These are phyloP conservation scores for Ochropleura plecta DNA, from an alignment of 2,888 invertebrate genomes.

Conservation along the genomic window DNA sequence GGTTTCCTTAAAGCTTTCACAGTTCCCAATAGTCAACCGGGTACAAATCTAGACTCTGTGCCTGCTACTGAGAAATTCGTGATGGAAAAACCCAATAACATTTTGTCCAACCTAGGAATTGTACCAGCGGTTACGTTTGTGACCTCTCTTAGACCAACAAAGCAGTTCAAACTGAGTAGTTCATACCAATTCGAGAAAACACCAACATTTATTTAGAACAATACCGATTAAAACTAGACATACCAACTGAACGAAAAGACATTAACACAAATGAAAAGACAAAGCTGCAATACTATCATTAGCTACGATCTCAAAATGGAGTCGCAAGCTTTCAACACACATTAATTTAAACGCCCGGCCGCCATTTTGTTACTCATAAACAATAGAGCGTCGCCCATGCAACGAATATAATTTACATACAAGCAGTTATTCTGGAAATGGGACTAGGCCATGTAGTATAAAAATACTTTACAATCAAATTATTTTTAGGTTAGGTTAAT, in stretches of 20 bases:
- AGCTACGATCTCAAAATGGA: constrained; percentile 26
- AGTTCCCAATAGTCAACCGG: too few species aligned
- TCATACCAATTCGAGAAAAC: not conserved
- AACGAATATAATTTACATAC: constrained; percentile 65
- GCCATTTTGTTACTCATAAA: constrained; percentile 62
- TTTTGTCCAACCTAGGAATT: too few species aligned
- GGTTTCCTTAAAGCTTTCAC: too few species aligned
- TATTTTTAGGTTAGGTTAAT: constrained; percentile 43
- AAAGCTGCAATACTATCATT: constrained; percentile 31
- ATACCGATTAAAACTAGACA: constrained; percentile 16
- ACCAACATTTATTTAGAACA: constrained; percentile 6
- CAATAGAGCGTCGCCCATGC: constrained; percentile 35
- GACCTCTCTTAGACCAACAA: too few species aligned
- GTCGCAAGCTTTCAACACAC: constrained; percentile 43
- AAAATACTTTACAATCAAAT: constrained; percentile 44
- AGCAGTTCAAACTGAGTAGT: not conserved
- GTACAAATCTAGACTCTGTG: too few species aligned
- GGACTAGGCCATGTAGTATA: constrained; percentile 36
- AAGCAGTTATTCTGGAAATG: constrained; percentile 50
- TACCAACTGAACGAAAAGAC: constrained; percentile 14
- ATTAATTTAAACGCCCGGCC: constrained; percentile 34
- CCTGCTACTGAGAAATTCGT: too few species aligned
- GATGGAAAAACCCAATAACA: too few species aligned
- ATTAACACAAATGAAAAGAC: constrained; percentile 35
- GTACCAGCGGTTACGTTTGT: too few species aligned